Conservation (phyloP, 2,113 vertebrate genomes). For the Nannobrachium achirus region DNA sequence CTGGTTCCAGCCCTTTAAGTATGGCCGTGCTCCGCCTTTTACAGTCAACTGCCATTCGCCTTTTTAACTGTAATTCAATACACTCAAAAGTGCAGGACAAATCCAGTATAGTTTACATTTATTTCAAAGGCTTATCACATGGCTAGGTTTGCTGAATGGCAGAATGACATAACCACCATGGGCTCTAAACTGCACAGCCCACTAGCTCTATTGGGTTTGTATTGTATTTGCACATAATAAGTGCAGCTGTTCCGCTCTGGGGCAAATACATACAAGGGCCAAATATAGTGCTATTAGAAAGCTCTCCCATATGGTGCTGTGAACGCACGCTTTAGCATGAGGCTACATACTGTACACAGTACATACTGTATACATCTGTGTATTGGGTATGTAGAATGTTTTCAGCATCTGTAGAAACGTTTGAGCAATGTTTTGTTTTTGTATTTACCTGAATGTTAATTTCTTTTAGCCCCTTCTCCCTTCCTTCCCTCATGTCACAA, state of each 20-base stretch:
- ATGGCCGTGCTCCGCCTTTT: too few species aligned
- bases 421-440: too few species aligned
- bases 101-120: conserved; percentile 1
- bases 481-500: neutral
- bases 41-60: neutral
- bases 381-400: neutral
- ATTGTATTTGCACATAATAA: conserved; percentile 67
- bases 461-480: neutral
- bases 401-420: too few species aligned
- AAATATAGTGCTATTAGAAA: conserved; percentile 59
- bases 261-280: conserved; percentile 30
- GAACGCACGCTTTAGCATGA: conserved; percentile 1
- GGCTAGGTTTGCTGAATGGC: conserved; percentile 38
- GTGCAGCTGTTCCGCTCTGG: conserved; percentile 62
- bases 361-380: neutral
- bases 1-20: too few species aligned
- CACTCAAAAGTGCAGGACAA: neutral
- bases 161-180: conserved; percentile 56
- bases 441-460: too few species aligned
- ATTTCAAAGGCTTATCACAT: conserved; percentile 37
- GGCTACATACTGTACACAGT: neutral
- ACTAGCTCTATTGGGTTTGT: conserved; percentile 52
- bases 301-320: conserved; percentile 41
- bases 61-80: neutral
- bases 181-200: conserved; percentile 52